These are phyloP conservation scores for Rhagonycha lutea DNA, from an alignment of 2,888 invertebrate species.

Conservation along the genomic window DNA sequence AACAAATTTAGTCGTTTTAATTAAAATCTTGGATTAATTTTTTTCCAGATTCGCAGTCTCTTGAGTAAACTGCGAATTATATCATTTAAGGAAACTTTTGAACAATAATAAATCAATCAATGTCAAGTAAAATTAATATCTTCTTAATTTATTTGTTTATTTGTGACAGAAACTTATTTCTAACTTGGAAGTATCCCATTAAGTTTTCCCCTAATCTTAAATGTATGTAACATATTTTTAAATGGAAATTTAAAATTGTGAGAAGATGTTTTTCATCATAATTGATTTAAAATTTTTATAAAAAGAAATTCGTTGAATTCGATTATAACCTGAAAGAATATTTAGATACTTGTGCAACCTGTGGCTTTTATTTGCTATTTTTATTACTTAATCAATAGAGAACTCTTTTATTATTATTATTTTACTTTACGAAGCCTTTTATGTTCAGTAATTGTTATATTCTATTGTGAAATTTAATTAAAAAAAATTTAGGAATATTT, in stretches of 20 bases:
- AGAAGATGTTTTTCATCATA: background rate
- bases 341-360: background rate
- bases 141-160: background rate
- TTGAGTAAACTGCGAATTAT: background rate
- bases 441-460: background rate
- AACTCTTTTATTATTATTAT: background rate
- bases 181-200: background rate
- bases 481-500: no score
- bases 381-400: background rate
- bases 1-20: background rate
- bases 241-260: background rate
- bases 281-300: background rate
- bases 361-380: background rate
- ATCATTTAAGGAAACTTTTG: background rate
- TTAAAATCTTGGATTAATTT: background rate
- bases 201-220: background rate
- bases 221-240: background rate
- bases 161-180: background rate
- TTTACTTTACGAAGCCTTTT: background rate
- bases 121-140: background rate
- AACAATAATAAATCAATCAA: background rate
- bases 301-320: background rate
- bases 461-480: background rate
- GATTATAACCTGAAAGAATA: background rate
- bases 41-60: background rate